Evolutionary conservation across 23 tunicate genomes (phyloP).

Genomic region (Trididemnum clinides): DNA sequence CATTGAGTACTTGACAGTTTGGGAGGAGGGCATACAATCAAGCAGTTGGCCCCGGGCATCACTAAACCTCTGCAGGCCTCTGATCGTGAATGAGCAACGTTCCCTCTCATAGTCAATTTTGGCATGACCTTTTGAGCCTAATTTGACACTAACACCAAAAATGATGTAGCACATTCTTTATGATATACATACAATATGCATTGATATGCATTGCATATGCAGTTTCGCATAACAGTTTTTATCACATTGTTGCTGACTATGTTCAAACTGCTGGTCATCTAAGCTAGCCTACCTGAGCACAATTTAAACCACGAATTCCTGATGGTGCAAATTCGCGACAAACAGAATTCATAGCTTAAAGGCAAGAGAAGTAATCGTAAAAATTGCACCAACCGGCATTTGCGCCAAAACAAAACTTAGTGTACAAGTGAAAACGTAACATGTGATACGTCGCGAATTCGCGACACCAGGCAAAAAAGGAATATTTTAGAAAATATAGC

Average conservation of each 20-base stretch:
- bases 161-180: not conserved
- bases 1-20: too few relatives aligned
- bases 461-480: not conserved
- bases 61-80: too few relatives aligned
- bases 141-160: not conserved
- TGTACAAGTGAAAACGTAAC: not conserved
- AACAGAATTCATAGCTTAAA: not conserved
- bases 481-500: too few relatives aligned
- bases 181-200: not conserved
- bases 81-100: not conserved
- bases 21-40: too few relatives aligned
- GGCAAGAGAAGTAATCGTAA: not conserved
- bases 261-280: too few relatives aligned
- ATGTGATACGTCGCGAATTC: not conserved
- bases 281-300: not conserved
- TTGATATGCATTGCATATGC: not conserved
- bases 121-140: not conserved
- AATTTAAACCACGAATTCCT: not conserved
- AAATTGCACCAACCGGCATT: not conserved
- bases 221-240: not conserved
- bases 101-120: not conserved
- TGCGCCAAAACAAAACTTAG: not conserved
- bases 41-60: too few relatives aligned
- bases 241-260: too few relatives aligned
- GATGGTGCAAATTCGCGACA: not conserved